Evolutionary conservation across 2,888 invertebrate genomes (phyloP), one percentile per base, ranked within the genome.

Genomic region (Tribolium freemani): DNA sequence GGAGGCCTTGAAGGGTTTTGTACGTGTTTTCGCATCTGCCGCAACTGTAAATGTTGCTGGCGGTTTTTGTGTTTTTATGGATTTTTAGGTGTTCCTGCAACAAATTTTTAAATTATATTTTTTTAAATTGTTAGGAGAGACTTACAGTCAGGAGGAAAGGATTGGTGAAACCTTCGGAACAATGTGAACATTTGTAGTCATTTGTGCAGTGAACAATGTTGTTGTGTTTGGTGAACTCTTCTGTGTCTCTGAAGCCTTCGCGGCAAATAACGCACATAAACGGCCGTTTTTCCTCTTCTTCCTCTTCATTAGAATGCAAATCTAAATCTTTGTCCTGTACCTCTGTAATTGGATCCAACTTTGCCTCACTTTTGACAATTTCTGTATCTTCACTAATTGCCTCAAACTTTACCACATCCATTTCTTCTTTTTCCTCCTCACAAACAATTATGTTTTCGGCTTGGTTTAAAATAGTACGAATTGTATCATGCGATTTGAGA

Each of bases 171-270:
- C 38, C 10, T 44, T 56, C 45, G n/a, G 38, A 20, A 45, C 66
- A 66, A 38, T 26, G 9, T 8, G 44, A 16, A 45, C 66, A 66
- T 8, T 45, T 66, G 44, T 66, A 66, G 44, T 66, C 66, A 10
- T 56, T 56, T 9, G 66, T 66, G 6, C 26, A 30, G 38, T 66
- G 66, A 11, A 31, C 20, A 26, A 21, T 0, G 2, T 45, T 11
- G 4, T 54, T 54, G n/a, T 66, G 66, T 21, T 8, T 11, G 6
- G 21, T 8, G 10, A 66, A 21, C 31, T 44, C 9, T 10, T 20
- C 6, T 26, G 4, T 11, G 11, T 53, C 10, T 2, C 54, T 13
- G 10, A 66, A 66, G 45, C 1, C 26, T 20, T 44, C 26, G 5
- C 20, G 38, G 13, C 66, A 66, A 54, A 66, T 66, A 2, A 45